phyloP scores from a whole-genome alignment of 2,113 vertebrate species.

The Acanthochromis polyacanthus region DNA sequence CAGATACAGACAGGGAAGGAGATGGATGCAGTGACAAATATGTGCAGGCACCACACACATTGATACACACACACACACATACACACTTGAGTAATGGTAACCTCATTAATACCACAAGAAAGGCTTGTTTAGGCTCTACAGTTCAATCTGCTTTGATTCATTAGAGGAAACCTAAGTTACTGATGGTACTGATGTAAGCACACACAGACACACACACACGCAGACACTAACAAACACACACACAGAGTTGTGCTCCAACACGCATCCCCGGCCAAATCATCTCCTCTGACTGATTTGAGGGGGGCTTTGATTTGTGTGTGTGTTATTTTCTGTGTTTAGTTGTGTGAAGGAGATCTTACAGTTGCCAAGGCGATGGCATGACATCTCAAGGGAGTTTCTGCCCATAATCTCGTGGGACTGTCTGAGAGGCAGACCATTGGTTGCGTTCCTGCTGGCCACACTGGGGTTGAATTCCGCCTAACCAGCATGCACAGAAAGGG shows the following conservation, averaged over 20 bases:
- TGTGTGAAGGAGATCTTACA: slow-evolving; percentile 18
- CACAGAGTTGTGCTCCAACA: slow-evolving; percentile 10
- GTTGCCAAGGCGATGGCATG: slow-evolving; percentile 65
- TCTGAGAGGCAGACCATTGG: slow-evolving; percentile 44
- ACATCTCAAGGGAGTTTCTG: slow-evolving; percentile 45
- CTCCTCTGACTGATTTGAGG: slow-evolving; percentile 48
- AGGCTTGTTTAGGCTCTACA: slow-evolving; percentile 50
- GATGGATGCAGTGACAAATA: slow-evolving; percentile 35
- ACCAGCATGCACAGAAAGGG: slow-evolving; percentile 45
- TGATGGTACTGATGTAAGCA: slow-evolving; percentile 47
- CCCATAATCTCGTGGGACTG: slow-evolving; percentile 45
- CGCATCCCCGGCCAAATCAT: slow-evolving; percentile 17
- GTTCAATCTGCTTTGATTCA: slow-evolving; percentile 70
- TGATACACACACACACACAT: slow-evolving; percentile 25
- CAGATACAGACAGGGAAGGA: slow-evolving; percentile 16
- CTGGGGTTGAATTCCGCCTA: slow-evolving; percentile 46
- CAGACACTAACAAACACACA: slow-evolving; percentile 20
- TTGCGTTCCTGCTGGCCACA: slow-evolving; percentile 53
- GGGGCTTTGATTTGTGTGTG: slow-evolving; percentile 33
- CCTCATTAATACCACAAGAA: slow-evolving; percentile 63
- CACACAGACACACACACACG: slow-evolving; percentile 29
- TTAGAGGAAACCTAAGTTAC: slow-evolving; percentile 43
- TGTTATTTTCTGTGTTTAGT: slow-evolving; percentile 15
- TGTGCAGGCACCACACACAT: slow-evolving; percentile 23
- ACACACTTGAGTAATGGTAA: slow-evolving; percentile 53